phyloP scores from a whole-genome alignment of 2,113 vertebrate species.

The Phalacrocorax aristotelis region DNA sequence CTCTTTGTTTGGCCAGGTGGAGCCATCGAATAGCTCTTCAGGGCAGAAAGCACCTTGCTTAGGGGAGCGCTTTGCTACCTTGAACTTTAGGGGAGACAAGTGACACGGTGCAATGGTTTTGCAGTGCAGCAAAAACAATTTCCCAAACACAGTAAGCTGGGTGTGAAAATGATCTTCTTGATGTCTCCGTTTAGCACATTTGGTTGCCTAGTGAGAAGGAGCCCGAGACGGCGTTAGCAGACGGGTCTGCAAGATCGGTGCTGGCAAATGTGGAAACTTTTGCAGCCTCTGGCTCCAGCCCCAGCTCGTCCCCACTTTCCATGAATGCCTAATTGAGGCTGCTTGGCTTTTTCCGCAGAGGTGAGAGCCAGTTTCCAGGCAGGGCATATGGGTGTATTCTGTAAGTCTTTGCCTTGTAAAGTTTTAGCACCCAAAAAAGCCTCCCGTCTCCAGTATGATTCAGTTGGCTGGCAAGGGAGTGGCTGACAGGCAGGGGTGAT shows the following conservation, averaged over 20 bases:
- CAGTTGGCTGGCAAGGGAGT: neutral
- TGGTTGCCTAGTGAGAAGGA: conserved; percentile 1
- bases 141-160: neutral
- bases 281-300: conserved; percentile 14
- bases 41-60: neutral
- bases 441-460: neutral
- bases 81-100: neutral
- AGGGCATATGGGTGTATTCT: conserved; percentile 48
- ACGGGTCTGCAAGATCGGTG: neutral
- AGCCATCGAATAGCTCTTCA: neutral
- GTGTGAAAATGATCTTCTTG: neutral
- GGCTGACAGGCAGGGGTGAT: neutral
- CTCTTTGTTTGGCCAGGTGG: neutral
- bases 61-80: neutral
- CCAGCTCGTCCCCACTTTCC: conserved; percentile 39
- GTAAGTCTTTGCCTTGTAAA: conserved; percentile 24
- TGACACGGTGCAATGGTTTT: neutral
- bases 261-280: conserved; percentile 47
- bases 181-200: conserved; percentile 5
- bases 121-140: neutral
- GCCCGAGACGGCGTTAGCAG: neutral
- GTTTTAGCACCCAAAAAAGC: conserved; percentile 29
- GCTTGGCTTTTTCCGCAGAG: conserved; percentile 24
- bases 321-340: conserved; percentile 39
- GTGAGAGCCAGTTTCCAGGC: conserved; percentile 52